phyloP scores from a whole-genome alignment of 2,797 vertebrate species.

The Taenioides sp. region DNA sequence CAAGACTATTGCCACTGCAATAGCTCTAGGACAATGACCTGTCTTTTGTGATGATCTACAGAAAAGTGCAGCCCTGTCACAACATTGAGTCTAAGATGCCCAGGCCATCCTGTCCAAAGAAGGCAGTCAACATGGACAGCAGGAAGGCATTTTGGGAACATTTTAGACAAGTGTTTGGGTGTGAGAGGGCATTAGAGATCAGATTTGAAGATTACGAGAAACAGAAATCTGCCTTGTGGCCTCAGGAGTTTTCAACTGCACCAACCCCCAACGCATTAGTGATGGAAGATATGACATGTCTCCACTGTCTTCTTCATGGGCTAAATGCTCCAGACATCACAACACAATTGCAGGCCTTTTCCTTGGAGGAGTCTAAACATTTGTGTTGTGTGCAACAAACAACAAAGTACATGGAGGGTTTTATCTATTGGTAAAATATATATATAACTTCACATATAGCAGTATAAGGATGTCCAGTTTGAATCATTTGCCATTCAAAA shows the following conservation, averaged over 20 bases:
- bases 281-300: constrained; percentile 42
- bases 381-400: neutral
- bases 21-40: neutral
- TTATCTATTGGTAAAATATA: too few species aligned
- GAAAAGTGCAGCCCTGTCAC: constrained; percentile 62
- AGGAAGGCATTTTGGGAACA: constrained; percentile 37
- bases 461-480: too few species aligned
- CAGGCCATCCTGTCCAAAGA: neutral
- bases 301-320: constrained; percentile 36
- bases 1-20: neutral
- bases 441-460: too few species aligned
- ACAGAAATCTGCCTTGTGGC: constrained; percentile 53
- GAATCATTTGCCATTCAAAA: too few species aligned
- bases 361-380: neutral
- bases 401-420: too few species aligned
- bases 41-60: constrained; percentile 9
- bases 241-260: constrained; percentile 48
- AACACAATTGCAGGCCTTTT: constrained; percentile 47
- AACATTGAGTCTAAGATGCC: too few species aligned
- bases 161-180: constrained; percentile 67
- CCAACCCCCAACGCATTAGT: constrained; percentile 52
- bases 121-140: constrained; percentile 12
- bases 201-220: constrained; percentile 65
- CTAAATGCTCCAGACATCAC: constrained; percentile 62
- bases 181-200: constrained; percentile 64